phyloP scores from a whole-genome alignment of 2,888 invertebrate genomes.

The Mesochorus sp. region DNA sequence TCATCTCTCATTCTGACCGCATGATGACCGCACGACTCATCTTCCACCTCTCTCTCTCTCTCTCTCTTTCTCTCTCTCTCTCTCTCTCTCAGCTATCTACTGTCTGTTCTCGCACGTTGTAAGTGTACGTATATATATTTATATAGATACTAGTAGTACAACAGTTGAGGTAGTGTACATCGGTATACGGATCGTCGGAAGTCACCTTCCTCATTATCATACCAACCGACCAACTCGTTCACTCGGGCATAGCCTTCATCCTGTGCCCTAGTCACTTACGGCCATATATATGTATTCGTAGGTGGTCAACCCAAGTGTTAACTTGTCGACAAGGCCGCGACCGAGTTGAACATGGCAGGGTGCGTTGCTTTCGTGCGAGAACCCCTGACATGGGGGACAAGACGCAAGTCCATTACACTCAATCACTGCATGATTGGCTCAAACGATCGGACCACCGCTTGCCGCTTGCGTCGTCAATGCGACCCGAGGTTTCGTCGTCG shows the following conservation, averaged over 20 bases:
- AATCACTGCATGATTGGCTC: conserved; percentile 82
- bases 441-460: conserved; percentile 81
- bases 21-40: conserved; percentile 47
- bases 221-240: conserved; percentile 77
- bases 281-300: conserved; percentile 55
- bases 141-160: conserved; percentile 36
- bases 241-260: conserved; percentile 81
- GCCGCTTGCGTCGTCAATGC: conserved; percentile 71
- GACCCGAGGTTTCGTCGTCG: conserved; percentile 66
- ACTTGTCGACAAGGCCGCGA: conserved; percentile 62
- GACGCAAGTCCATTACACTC: conserved; percentile 82
- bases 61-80: conserved; percentile 66
- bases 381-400: conserved; percentile 81
- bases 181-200: conserved; percentile 81
- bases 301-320: conserved; percentile 78
- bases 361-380: conserved; percentile 72
- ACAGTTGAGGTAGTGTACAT: conserved; percentile 55
- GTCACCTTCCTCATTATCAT: conserved; percentile 83
- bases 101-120: conserved; percentile 35
- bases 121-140: conserved; percentile 17
- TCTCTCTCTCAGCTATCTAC: conserved; percentile 56
- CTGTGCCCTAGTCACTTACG: conserved; percentile 81
- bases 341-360: conserved; percentile 61
- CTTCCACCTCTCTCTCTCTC: conserved; percentile 63
- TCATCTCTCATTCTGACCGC: conserved; percentile 48